Percentiles rank a stretch among this genome's conserved stretches.
phyloP scores from a whole-genome alignment of 2,888 invertebrate species.

The Barypeithes pellucidus region DNA sequence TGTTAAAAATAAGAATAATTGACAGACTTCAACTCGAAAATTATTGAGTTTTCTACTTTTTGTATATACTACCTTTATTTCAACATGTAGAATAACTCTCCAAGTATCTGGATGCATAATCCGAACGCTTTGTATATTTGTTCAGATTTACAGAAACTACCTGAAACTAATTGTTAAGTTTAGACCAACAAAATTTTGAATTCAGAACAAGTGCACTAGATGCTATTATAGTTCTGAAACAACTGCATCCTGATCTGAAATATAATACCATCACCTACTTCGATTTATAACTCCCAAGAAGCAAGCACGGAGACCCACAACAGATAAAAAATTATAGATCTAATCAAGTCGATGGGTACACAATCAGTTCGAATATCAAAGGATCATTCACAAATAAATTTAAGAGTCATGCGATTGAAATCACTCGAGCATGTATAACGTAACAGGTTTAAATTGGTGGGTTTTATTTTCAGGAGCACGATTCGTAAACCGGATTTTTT shows the following conservation, averaged over 20 bases:
- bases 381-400: conserved; percentile 7
- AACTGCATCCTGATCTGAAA: background rate
- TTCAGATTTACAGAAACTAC: too few relatives aligned
- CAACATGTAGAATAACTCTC: too few relatives aligned
- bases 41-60: too few relatives aligned
- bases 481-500: conserved; percentile 5
- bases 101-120: too few relatives aligned
- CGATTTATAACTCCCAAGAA: background rate
- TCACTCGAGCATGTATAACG: conserved; percentile 1
- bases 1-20: too few relatives aligned
- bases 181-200: too few relatives aligned
- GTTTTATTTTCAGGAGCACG: conserved; percentile 12
- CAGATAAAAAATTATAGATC: conserved; percentile 3
- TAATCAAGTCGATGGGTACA: conserved; percentile 8
- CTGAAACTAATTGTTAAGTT: too few relatives aligned
- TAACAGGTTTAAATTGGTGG: conserved; percentile 19
- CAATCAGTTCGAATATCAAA: conserved; percentile 8
- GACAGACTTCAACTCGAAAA: too few relatives aligned
- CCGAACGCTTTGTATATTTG: too few relatives aligned
- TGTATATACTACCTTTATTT: too few relatives aligned
- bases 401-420: conserved; percentile 11
- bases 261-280: background rate
- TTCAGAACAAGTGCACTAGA: background rate
- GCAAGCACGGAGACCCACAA: background rate
- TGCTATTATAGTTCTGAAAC: too few relatives aligned